Evolutionary conservation across 1,140 invertebrate genomes (phyloP).

Genomic region (Caerostris extrusa): DNA sequence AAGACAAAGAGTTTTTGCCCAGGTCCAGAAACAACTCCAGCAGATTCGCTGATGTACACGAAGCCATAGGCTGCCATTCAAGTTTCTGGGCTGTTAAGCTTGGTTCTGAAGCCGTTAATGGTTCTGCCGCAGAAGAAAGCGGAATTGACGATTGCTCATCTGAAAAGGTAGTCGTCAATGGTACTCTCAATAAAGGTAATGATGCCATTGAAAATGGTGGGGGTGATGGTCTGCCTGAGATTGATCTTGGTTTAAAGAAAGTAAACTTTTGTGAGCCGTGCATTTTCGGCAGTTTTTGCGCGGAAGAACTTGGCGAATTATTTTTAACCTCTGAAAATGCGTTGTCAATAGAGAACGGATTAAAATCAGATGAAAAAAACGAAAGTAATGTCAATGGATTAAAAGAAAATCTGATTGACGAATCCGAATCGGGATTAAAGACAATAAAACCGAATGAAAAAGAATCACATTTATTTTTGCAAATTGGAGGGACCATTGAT

Average conservation of each 20-base stretch:
- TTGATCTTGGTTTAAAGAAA: background rate
- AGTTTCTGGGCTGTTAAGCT: slow-evolving; percentile 24
- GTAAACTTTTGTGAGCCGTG: background rate
- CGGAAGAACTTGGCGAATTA: background rate
- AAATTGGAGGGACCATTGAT: background rate
- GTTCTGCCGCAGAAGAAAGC: background rate
- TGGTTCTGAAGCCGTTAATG: background rate
- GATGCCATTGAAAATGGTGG: background rate
- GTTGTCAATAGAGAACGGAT: background rate
- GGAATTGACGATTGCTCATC: background rate
- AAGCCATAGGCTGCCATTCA: slow-evolving; percentile 29
- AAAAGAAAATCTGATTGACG: background rate
- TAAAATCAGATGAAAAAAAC: background rate
- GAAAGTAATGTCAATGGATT: background rate
- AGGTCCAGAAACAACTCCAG: slow-evolving; percentile 16
- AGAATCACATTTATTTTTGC: background rate
- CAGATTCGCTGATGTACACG: background rate
- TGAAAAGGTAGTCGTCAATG: background rate
- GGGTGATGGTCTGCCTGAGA: background rate
- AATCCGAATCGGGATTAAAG: background rate
- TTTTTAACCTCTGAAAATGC: background rate
- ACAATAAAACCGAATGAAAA: background rate
- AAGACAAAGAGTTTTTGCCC: background rate
- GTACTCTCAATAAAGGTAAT: too few species aligned
- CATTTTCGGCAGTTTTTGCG: too few species aligned